A percentile compares a stretch with the other conserved stretches of the same genome.
Conservation (phyloP, 2,888 invertebrate species). For the Aphrophora alni region DNA sequence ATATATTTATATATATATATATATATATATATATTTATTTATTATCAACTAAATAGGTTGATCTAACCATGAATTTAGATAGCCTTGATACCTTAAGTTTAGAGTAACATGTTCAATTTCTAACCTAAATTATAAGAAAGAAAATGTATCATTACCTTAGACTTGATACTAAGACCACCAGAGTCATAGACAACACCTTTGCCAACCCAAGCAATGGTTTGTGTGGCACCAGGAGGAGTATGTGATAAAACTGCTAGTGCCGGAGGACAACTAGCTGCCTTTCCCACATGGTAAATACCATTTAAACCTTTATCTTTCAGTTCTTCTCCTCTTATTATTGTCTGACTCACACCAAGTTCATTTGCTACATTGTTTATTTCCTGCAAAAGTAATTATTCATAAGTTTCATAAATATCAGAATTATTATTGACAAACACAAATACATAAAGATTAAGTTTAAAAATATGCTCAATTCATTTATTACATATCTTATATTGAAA, state of each 20-base stretch:
- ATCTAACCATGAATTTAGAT: too few species aligned
- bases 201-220: slow-evolving; percentile 85
- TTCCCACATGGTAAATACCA: slow-evolving; percentile 88
- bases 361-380: slow-evolving; percentile 71
- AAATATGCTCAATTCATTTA: too few species aligned
- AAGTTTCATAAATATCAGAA: too few species aligned
- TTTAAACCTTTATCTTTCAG: slow-evolving; percentile 79
- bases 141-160: slow-evolving; percentile 65
- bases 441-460: neutral
- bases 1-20: too few species aligned
- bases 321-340: slow-evolving; percentile 80
- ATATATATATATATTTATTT: too few species aligned
- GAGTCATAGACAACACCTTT: slow-evolving; percentile 96
- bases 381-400: slow-evolving; percentile 61
- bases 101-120: too few species aligned
- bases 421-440: neutral
- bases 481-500: too few species aligned
- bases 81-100: too few species aligned
- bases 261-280: slow-evolving; percentile 56
- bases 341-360: slow-evolving; percentile 69
- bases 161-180: slow-evolving; percentile 90
- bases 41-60: too few species aligned
- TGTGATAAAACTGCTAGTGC: slow-evolving; percentile 74
- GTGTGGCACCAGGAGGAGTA: slow-evolving; percentile 64
- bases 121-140: slow-evolving; percentile 6